Evolutionary conservation across 2,797 vertebrate genomes (phyloP).

Genomic region (Acanthopagrus latus): DNA sequence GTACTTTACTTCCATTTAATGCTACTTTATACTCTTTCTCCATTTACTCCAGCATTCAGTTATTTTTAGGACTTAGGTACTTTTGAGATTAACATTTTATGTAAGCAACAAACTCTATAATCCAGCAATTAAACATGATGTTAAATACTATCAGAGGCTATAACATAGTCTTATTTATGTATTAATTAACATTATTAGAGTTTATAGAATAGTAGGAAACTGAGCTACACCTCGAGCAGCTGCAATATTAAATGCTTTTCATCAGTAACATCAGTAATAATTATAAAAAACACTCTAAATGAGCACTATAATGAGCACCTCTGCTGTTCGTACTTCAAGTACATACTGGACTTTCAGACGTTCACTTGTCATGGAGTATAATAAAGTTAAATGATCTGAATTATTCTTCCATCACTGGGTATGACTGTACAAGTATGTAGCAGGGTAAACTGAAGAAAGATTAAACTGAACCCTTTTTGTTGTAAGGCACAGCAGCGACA

Average conservation of each 20-base stretch:
- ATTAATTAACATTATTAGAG: background rate
- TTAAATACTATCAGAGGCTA: background rate
- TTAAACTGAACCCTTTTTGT: background rate
- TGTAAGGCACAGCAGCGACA: constrained; percentile 49
- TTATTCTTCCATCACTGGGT: background rate
- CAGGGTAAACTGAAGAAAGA: background rate
- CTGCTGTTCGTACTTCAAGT: background rate
- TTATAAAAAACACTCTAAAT: background rate
- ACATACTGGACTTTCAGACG: no score
- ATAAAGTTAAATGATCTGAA: background rate
- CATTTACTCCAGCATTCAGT: background rate
- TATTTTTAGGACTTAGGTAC: background rate
- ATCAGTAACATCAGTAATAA: background rate
- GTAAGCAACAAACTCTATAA: background rate
- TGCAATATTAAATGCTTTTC: background rate
- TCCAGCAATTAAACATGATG: background rate
- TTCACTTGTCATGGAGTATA: background rate
- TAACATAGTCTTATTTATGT: background rate
- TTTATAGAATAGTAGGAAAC: background rate
- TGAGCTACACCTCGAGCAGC: background rate
- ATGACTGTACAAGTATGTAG: background rate
- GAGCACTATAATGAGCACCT: background rate
- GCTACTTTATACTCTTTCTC: background rate
- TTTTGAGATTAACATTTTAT: background rate
- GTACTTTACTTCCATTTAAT: no score